Base-by-base conservation (phyloP, 2,113 vertebrate genomes). In the Proterorhinus semilunaris region DNA sequence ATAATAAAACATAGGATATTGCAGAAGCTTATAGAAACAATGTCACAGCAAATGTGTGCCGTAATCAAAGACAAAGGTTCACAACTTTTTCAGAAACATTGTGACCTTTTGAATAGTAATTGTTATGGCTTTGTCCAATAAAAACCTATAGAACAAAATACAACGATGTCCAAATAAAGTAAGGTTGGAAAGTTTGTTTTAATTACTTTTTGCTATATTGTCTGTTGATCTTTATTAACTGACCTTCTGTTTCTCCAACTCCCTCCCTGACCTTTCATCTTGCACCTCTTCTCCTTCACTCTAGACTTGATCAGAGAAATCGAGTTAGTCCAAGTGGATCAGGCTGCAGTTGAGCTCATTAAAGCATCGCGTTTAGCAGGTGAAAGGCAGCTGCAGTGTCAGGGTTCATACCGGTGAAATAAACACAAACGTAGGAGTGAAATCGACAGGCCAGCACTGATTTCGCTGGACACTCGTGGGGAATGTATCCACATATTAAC, bases 401-500 rank as follows among this genome's bases (percentile, higher is more conserved):
- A 81, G 72, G 68, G 49, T 76, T 74, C 62, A 69, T 7, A 10
- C 71, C 69, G 61, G 61, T 69, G 70, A 82, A 49, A 62, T 65
- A 75, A 52, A 76, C 50, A 55, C 43, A 47, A 49, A 74, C 17
- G 53, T 67, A 62, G 66, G 67, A 12, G 59, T 50, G 47, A 78
- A 81, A 88, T 78, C 84, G 89, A 90, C 86, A 82, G 85, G 76
- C 79, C 59, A 46, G 68, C 48, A 7, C 64, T 83, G 85, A 90
- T 88, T 87, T 91, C 85, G 83, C 77, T 58, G 62, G 82, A 69
- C 83, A 80, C 84, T 83, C 78, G 83, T 81, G 76, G 66, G 74
- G 16, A 69, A 69, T 66, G 71, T 80, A 72, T 67, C 76, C 66
- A 77, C 68, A 78, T 58, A 75, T 66, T 54, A 88, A 61, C 59